Conservation (phyloP, 2,113 vertebrate species). For the Carassius gibelio region DNA sequence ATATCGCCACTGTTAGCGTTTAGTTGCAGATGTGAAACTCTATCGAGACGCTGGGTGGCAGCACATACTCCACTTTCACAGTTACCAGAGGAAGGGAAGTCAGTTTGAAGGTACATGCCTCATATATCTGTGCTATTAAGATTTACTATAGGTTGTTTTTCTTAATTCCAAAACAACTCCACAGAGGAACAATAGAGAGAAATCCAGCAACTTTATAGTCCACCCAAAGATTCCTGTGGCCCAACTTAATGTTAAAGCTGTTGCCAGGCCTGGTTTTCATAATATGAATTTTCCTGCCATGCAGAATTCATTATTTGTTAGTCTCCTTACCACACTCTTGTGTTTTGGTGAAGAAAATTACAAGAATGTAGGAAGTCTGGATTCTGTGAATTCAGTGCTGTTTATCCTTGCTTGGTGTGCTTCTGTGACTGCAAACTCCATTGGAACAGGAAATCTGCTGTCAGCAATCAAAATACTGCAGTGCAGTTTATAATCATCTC, state of each 20-base stretch:
- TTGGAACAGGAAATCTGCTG: background rate
- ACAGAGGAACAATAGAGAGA: background rate
- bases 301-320: background rate
- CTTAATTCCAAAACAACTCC: background rate
- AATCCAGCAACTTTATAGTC: background rate
- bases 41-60: conserved; percentile 40
- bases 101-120: conserved; percentile 1
- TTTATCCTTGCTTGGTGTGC: conserved; percentile 45
- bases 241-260: background rate
- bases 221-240: background rate
- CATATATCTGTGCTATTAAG: background rate
- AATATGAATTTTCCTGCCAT: background rate
- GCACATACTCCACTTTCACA: conserved; percentile 41
- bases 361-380: background rate
- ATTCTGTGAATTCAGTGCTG: conserved; percentile 6
- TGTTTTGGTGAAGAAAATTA: background rate
- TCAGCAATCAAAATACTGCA: background rate
- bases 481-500: background rate
- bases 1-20: background rate
- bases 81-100: background rate
- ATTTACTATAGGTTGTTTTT: too few species aligned
- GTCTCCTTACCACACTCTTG: background rate
- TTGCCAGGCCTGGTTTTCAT: background rate
- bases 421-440: conserved; percentile 40
- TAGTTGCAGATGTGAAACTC: background rate